Evolutionary conservation across 2,888 invertebrate species (phyloP).

Genomic region (Dryadula phaetusa): DNA sequence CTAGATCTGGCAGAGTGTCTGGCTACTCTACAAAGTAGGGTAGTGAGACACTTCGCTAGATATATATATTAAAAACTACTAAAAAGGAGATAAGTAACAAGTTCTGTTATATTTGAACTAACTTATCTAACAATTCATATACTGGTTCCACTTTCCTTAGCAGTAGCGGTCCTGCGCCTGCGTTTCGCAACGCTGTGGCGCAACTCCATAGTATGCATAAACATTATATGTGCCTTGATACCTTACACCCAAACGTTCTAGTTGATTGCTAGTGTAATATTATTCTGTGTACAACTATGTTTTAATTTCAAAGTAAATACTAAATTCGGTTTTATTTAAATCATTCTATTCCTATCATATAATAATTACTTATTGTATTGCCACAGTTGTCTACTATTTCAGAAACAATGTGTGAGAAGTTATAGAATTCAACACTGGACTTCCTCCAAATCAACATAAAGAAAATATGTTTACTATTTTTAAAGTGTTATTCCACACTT

Average conservation of each 20-base stretch:
- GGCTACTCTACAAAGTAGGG: too few relatives aligned
- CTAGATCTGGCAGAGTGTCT: too few relatives aligned
- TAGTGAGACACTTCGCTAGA: too few relatives aligned
- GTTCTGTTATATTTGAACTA: neutral
- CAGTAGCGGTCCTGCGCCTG: slow-evolving; percentile 28
- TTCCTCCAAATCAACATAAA: too few relatives aligned
- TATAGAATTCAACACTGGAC: too few relatives aligned
- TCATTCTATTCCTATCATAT: neutral
- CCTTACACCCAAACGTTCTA: slow-evolving; percentile 23
- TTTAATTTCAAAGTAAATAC: too few relatives aligned
- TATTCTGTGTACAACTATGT: neutral
- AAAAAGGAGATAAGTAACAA: too few relatives aligned
- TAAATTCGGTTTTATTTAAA: neutral
- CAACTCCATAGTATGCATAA: slow-evolving; percentile 18
- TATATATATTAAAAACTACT: too few relatives aligned
- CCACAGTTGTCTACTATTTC: too few relatives aligned
- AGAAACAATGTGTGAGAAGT: too few relatives aligned
- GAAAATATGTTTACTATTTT: too few relatives aligned
- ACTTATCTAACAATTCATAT: neutral
- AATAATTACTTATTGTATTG: neutral
- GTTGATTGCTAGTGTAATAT: slow-evolving; percentile 13
- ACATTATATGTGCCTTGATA: slow-evolving; percentile 24
- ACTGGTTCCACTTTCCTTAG: slow-evolving; percentile 13
- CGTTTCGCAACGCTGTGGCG: slow-evolving; percentile 28
- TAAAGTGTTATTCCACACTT: too few relatives aligned